Evolutionary conservation across 2,888 invertebrate species (phyloP).

Genomic region (Arge pagana): DNA sequence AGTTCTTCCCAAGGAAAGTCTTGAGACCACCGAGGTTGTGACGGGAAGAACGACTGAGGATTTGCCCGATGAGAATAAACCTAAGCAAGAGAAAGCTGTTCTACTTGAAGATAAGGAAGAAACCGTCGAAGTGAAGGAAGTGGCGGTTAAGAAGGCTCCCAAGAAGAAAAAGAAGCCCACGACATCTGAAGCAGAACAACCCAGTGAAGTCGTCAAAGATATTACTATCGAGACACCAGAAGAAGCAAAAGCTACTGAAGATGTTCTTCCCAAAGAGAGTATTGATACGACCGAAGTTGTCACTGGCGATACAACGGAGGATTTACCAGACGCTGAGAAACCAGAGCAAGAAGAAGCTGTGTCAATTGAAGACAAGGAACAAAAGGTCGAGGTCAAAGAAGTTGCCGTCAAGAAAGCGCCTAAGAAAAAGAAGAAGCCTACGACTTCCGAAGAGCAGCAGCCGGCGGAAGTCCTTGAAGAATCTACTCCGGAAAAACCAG

Average conservation of each 20-base stretch:
- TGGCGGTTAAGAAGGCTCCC: slow-evolving; percentile 28
- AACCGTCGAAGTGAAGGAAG: slow-evolving; percentile 24
- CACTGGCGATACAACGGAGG: slow-evolving; percentile 9
- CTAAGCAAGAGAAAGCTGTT: slow-evolving; percentile 24
- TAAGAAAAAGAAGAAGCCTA: slow-evolving; percentile 34
- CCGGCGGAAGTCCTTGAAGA: slow-evolving; percentile 41
- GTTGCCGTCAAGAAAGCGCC: slow-evolving; percentile 30
- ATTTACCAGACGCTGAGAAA: slow-evolving; percentile 27
- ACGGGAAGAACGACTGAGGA: slow-evolving; percentile 26
- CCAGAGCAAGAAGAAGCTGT: slow-evolving; percentile 30
- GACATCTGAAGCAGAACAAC: slow-evolving; percentile 20
- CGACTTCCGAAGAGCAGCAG: slow-evolving; percentile 42
- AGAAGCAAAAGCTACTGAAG: slow-evolving; percentile 30
- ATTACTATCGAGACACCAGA: slow-evolving; percentile 39
- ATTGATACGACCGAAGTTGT: slow-evolving; percentile 22
- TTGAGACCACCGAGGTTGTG: slow-evolving; percentile 19
- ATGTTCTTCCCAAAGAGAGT: slow-evolving; percentile 18
- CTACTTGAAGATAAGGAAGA: slow-evolving; percentile 21
- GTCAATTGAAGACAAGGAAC: slow-evolving; percentile 18
- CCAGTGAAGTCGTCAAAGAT: slow-evolving; percentile 36
- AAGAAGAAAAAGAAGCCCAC: slow-evolving; percentile 35
- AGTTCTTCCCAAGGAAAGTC: slow-evolving; percentile 7
- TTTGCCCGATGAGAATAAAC: slow-evolving; percentile 26
- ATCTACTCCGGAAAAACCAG: slow-evolving; percentile 37
- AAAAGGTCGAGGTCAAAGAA: slow-evolving; percentile 25